A percentile compares a stretch with the other conserved stretches of the same genome.
phyloP scores from a whole-genome alignment of 2,888 invertebrate genomes.

The Elegia similella region DNA sequence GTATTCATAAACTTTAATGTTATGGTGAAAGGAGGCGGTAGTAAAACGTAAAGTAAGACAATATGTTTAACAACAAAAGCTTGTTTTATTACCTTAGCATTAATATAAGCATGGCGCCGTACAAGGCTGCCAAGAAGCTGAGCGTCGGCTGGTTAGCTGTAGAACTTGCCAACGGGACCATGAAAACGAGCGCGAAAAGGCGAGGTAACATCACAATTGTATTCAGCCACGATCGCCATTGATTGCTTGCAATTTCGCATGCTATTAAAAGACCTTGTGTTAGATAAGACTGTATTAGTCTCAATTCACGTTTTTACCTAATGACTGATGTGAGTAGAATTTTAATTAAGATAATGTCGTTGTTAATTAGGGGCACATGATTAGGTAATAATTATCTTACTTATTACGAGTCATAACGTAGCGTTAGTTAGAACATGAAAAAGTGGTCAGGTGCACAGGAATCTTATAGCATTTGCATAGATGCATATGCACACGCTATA shows the following conservation, averaged over 20 bases:
- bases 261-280: constrained; percentile 39
- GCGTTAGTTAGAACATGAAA: too few relatives aligned
- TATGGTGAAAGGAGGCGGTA: background rate
- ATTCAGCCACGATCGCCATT: constrained; percentile 57
- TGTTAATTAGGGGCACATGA: too few relatives aligned
- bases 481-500: too few relatives aligned
- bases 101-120: constrained; percentile 40
- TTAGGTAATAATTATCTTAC: too few relatives aligned
- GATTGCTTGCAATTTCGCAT: constrained; percentile 68
- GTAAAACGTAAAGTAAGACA: background rate
- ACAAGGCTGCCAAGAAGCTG: constrained; percentile 49
- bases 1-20: background rate
- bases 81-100: constrained; percentile 45
- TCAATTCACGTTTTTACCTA: too few relatives aligned
- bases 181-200: constrained; percentile 45
- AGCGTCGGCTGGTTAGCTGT: constrained; percentile 60
- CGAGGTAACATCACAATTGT: constrained; percentile 52
- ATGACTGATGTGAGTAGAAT: too few relatives aligned
- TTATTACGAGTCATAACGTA: too few relatives aligned
- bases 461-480: too few relatives aligned
- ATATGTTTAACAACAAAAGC: background rate
- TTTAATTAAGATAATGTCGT: too few relatives aligned
- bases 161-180: constrained; percentile 54
- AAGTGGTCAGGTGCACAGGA: too few relatives aligned
- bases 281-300: constrained; percentile 1